Evolutionary conservation across 2,113 vertebrate genomes (phyloP), one percentile per base, ranked within the genome.

Genomic region (Takifugu flavidus): DNA sequence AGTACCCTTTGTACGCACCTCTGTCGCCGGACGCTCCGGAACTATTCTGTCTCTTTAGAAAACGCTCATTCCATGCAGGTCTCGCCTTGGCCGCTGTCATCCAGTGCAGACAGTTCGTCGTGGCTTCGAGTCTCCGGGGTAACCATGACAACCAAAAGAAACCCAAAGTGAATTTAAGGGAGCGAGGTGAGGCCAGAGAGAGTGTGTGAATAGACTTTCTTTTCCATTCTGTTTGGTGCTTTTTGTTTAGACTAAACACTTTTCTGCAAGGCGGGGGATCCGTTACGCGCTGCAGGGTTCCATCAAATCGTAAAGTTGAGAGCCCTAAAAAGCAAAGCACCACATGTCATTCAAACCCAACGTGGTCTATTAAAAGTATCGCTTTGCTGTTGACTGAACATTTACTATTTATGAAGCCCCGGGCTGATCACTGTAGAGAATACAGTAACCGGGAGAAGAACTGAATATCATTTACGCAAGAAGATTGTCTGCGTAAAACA

Each of bases 341-440:
- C 86, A 72, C 84, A 86, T 92, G 92, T 93, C 91, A 93, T 87
- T 87, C 89, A 91, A 88, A 89, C 84, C 89, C 87, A 84, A 62
- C 87, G 84, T 68, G 88, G 85, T 90, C 93, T 95, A 94, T 95
- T 95, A 94, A 94, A 94, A 94, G 93, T 90, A 85, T 85, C 88
- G 86, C 75, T 87, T 88, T 81, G 89, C 90, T 78, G 78, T 88
- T 91, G 90, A 86, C 90, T 89, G 90, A 90, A 90, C 88, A 85
- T 89, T 82, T 89, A 90, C 93, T 94, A 93, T 95, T 94, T 95
- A 93, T 93, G 93, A 92, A 89, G 84, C 85, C 84, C 82, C 68
- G 75, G 86, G 84, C 84, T 79, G 29, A 85, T 70, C 85, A 47
- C 58, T 87, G 74, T 86, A 84, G 81, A 86, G 86, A 82, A 78